A percentile compares a stretch with the other conserved stretches of the same genome.
Evolutionary conservation across 2,888 invertebrate genomes (phyloP).

Genomic region (Chesias legatella): DNA sequence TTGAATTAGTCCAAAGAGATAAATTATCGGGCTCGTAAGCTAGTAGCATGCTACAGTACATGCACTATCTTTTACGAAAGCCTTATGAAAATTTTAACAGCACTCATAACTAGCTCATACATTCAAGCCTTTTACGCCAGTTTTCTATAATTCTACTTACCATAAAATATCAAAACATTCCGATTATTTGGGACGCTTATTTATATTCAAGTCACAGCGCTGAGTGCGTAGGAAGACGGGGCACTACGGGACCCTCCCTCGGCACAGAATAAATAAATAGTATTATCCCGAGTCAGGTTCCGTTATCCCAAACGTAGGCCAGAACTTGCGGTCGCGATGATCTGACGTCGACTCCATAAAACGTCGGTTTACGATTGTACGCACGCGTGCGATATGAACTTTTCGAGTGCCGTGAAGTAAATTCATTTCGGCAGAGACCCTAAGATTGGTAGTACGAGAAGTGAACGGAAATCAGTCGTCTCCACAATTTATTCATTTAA

Average conservation of each 20-base stretch:
- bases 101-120: too few relatives aligned
- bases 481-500: too few relatives aligned
- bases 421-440: constrained; percentile 10
- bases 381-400: constrained; percentile 17
- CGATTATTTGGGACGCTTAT: constrained; percentile 23
- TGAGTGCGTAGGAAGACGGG: constrained; percentile 24
- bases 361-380: constrained; percentile 28
- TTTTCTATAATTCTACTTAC: too few relatives aligned
- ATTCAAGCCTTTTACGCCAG: too few relatives aligned
- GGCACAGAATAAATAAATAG: too few relatives aligned
- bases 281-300: too few relatives aligned
- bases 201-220: constrained; percentile 36
- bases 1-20: too few relatives aligned
- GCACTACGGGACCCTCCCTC: constrained; percentile 19
- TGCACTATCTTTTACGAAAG: too few relatives aligned
- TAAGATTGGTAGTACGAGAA: background rate
- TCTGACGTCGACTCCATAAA: constrained; percentile 16
- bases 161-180: constrained; percentile 17
- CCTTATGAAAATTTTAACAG: too few relatives aligned
- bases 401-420: constrained; percentile 10
- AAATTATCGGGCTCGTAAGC: too few relatives aligned
- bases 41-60: too few relatives aligned
- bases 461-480: too few relatives aligned
- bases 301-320: constrained; percentile 25
- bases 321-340: constrained; percentile 39